Percentiles rank a stretch among this genome's conserved stretches.
These are phyloP conservation scores for Esox masquinongy DNA, from an alignment of 2,797 vertebrate species.

Conservation along the genomic window DNA sequence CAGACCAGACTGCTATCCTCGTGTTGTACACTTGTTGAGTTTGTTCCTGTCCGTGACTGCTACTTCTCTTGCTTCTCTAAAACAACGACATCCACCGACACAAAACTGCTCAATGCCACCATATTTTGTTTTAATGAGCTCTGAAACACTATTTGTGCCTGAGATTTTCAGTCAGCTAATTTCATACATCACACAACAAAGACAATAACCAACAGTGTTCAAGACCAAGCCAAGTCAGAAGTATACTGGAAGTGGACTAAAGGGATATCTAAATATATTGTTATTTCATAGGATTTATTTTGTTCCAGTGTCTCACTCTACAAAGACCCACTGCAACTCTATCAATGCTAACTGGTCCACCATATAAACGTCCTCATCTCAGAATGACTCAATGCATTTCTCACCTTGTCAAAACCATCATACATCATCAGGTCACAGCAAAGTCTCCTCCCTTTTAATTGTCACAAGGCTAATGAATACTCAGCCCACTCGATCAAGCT, in stretches of 20 bases:
- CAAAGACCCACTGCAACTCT: conserved; percentile 50
- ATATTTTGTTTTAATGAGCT: conserved; percentile 68
- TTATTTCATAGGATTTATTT: conserved; percentile 58
- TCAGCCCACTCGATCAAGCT: too few species aligned
- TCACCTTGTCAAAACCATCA: conserved; percentile 26
- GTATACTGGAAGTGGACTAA: conserved; percentile 32
- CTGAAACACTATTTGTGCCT: conserved; percentile 55
- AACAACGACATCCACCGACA: conserved; percentile 36
- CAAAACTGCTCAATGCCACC: conserved; percentile 52
- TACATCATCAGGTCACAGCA: conserved; percentile 29
- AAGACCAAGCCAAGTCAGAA: conserved; percentile 11
- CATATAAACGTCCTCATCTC: conserved; percentile 48
- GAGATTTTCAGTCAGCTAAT: conserved; percentile 46
- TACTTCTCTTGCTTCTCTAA: conserved; percentile 41
- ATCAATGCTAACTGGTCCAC: conserved; percentile 62
- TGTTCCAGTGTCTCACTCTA: conserved; percentile 41
- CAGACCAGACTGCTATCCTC: conserved; percentile 49
- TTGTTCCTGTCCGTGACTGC: conserved; percentile 29
- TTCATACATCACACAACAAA: conserved; percentile 57
- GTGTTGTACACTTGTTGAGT: conserved; percentile 42
- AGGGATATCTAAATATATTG: conserved; percentile 42
- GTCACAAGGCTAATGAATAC: too few species aligned
- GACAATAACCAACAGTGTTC: conserved; percentile 23
- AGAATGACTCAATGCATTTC: conserved; percentile 53
- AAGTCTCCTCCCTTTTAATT: conserved; percentile 28